These are phyloP conservation scores for Alloscopus bannaensis DNA, from an alignment of 2,888 invertebrate species.

Conservation along the genomic window DNA sequence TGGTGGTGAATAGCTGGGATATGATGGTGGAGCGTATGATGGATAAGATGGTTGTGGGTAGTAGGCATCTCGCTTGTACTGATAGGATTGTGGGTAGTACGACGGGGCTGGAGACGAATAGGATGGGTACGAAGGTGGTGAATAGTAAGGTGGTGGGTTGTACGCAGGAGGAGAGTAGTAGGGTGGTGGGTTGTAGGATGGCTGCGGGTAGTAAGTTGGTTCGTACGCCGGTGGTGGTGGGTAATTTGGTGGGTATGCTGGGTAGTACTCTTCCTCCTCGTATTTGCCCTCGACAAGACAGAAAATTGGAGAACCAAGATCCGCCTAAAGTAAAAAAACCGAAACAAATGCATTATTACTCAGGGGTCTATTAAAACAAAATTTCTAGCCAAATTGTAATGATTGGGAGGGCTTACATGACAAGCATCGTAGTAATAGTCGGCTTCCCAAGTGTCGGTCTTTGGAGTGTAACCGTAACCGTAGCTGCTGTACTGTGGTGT, in stretches of 20 bases:
- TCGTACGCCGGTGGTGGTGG: conserved; percentile 34
- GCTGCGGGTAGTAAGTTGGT: conserved; percentile 34
- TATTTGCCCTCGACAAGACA: conserved; percentile 70
- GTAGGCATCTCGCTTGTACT: conserved; percentile 45
- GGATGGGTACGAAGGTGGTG: conserved; percentile 36
- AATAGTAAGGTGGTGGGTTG: conserved; percentile 26
- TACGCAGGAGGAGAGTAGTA: conserved; percentile 61
- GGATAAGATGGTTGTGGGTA: conserved; percentile 32
- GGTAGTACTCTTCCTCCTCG: conserved; percentile 69
- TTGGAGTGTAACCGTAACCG: conserved; percentile 63
- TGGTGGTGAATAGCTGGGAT: conserved; percentile 42
- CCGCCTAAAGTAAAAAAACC: conserved; percentile 66
- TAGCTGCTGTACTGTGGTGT: conserved; percentile 66
- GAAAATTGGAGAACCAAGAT: conserved; percentile 71
- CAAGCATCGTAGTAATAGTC: conserved; percentile 73
- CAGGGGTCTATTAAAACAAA: too few species aligned
- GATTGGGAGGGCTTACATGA: conserved; percentile 68
- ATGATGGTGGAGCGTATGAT: conserved; percentile 51
- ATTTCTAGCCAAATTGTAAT: neutral
- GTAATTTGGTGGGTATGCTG: conserved; percentile 64
- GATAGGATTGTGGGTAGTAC: conserved; percentile 41
- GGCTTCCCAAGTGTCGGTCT: conserved; percentile 70
- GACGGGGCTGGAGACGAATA: conserved; percentile 54
- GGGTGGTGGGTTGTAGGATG: conserved; percentile 52
- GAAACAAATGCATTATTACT: conserved; percentile 4